Evolutionary conservation across 37 sponge, comb jelly and placozoan species (phyloP).

Genomic region (Aphrocallistes beatrix): DNA sequence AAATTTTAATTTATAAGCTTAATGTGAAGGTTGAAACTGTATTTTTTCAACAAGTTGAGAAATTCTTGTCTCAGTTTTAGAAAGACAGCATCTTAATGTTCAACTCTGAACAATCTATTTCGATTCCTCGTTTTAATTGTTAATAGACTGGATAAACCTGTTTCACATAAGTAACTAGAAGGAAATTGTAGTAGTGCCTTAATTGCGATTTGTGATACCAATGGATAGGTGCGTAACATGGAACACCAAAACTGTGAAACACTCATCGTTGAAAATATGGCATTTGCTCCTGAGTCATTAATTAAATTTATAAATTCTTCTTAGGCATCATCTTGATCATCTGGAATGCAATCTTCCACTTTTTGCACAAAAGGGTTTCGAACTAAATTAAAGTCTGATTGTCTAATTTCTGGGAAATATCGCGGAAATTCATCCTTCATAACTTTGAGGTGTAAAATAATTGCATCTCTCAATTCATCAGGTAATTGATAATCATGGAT

Average conservation of each 20-base stretch:
- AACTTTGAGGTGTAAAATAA: constrained; percentile 18
- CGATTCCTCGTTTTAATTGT: background rate
- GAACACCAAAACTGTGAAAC: background rate
- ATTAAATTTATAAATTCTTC: constrained; percentile 7
- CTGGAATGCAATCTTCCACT: constrained; percentile 20
- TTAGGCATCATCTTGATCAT: constrained; percentile 14
- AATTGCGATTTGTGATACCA: background rate
- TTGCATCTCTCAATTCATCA: constrained; percentile 4
- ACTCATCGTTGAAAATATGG: background rate
- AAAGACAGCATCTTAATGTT: background rate
- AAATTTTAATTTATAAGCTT: background rate
- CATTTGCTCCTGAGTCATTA: background rate
- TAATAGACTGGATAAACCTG: background rate
- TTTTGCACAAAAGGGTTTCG: background rate
- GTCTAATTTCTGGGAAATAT: background rate
- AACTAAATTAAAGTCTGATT: constrained; percentile 8
- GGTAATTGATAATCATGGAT: constrained; percentile 19
- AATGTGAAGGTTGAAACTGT: background rate
- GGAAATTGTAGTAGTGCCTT: background rate
- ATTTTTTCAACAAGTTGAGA: background rate
- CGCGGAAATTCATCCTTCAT: background rate
- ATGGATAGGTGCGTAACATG: background rate
- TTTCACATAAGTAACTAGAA: background rate
- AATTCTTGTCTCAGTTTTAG: background rate
- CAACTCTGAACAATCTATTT: background rate